Percentiles rank a stretch among this genome's conserved stretches.
phyloP scores from a whole-genome alignment of 2,888 invertebrate species.

The Digitonthophagus gazella region DNA sequence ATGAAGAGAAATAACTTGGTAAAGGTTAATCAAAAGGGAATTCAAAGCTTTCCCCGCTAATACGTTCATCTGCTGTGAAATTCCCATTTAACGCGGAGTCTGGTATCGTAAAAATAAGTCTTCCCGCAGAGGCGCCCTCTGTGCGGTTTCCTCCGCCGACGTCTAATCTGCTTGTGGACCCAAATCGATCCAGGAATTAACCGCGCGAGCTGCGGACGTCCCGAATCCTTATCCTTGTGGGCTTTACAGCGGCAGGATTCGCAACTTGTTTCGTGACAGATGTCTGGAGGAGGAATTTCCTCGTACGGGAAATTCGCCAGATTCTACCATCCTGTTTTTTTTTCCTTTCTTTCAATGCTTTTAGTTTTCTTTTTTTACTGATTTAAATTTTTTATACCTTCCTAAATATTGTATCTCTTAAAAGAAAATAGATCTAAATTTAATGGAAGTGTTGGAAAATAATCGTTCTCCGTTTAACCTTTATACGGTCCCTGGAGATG shows the following conservation, averaged over 20 bases:
- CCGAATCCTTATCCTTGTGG: neutral
- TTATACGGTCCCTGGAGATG: neutral
- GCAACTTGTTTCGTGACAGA: neutral
- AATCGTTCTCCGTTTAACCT: neutral
- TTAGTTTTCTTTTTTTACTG: too few relatives aligned
- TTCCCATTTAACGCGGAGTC: neutral
- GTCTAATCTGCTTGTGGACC: neutral
- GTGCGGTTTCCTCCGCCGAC: neutral
- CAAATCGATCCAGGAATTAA: neutral
- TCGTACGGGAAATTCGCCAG: neutral
- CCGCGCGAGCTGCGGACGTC: neutral
- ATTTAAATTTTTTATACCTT: too few relatives aligned
- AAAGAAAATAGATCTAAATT: neutral
- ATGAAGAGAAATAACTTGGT: neutral
- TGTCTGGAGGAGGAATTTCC: neutral
- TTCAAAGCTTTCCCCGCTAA: too few relatives aligned
- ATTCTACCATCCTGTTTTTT: neutral
- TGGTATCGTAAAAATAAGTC: too few relatives aligned
- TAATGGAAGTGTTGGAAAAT: neutral
- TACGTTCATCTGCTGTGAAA: too few relatives aligned
- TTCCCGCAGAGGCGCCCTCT: too few relatives aligned
- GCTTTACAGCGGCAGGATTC: neutral
- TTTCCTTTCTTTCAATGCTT: neutral
- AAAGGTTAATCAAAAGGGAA: slow-evolving; percentile 1
- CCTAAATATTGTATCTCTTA: too few relatives aligned